phyloP scores from a whole-genome alignment of 2,888 invertebrate species.

The Alsophila aescularia region DNA sequence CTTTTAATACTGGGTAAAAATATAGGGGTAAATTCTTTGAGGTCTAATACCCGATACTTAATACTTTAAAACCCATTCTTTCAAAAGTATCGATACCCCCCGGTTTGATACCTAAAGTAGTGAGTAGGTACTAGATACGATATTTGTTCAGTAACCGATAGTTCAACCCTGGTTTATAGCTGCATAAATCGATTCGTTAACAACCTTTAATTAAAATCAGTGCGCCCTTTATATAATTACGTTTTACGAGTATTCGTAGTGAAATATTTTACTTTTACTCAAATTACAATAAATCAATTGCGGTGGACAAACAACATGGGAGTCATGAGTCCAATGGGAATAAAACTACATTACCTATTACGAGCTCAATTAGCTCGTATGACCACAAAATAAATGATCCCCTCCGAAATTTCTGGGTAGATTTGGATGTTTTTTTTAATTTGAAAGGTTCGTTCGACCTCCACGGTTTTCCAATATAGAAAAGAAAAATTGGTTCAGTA shows the following conservation, averaged over 20 bases:
- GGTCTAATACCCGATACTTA: background rate
- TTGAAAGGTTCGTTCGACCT: too few species aligned
- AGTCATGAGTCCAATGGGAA: background rate
- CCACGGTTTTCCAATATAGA: too few species aligned
- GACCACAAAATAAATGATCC: background rate
- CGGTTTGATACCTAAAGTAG: too few species aligned
- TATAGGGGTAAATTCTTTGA: too few species aligned
- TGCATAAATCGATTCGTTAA: slow-evolving; percentile 12
- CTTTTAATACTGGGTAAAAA: too few species aligned
- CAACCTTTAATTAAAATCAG: slow-evolving; percentile 22
- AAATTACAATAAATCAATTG: slow-evolving; percentile 17
- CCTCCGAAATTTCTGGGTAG: too few species aligned
- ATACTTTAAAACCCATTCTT: background rate
- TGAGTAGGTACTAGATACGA: too few species aligned
- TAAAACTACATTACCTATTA: slow-evolving; percentile 10
- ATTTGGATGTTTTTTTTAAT: too few species aligned
- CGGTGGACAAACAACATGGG: slow-evolving; percentile 24
- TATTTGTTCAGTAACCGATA: too few species aligned
- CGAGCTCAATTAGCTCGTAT: too few species aligned
- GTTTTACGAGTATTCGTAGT: slow-evolving; percentile 21
- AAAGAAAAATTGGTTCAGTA: too few species aligned
- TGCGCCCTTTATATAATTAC: slow-evolving; percentile 15
- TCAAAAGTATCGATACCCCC: background rate
- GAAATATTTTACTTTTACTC: slow-evolving; percentile 13
- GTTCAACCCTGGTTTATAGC: background rate